These are phyloP conservation scores for Falco berigora DNA, from an alignment of 2,797 vertebrate genomes.

Conservation along the genomic window DNA sequence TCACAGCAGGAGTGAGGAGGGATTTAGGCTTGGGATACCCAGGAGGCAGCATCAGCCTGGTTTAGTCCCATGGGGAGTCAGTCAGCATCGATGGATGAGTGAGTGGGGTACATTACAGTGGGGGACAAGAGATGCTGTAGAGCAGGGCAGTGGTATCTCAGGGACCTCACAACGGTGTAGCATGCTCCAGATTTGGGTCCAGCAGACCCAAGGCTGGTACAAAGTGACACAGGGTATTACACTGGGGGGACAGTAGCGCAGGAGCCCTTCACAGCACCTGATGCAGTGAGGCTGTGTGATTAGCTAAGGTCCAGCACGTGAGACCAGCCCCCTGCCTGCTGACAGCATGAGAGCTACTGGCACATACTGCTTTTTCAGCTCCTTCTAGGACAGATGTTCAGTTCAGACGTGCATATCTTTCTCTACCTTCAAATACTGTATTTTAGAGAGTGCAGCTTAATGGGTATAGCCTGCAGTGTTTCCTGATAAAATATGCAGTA, in stretches of 20 bases:
- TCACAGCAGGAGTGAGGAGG: not conserved
- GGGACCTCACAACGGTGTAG: rapidly evolving
- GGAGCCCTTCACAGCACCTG: not conserved
- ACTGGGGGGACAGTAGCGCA: rapidly evolving
- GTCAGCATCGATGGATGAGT: not conserved
- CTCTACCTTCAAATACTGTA: not conserved
- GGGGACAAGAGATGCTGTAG: not conserved
- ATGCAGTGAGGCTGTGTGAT: not conserved
- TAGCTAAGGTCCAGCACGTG: not conserved
- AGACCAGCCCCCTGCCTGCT: not conserved
- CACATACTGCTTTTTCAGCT: not conserved
- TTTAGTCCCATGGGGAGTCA: not conserved
- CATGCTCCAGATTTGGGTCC: not conserved
- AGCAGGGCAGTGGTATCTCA: not conserved
- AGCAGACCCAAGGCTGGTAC: not conserved
- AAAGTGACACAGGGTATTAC: rapidly evolving
- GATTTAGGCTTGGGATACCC: not conserved
- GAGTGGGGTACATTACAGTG: not conserved
- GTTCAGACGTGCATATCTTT: not conserved
- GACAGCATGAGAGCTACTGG: not conserved
- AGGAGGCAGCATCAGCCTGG: not conserved
- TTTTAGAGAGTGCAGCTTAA: not conserved
- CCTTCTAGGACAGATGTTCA: not conserved
- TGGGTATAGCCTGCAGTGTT: not conserved
- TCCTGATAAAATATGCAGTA: not conserved